Evolutionary conservation across 2,113 vertebrate species (phyloP), one percentile per base, ranked within the genome.

Genomic region (Lampris megalopsis): DNA sequence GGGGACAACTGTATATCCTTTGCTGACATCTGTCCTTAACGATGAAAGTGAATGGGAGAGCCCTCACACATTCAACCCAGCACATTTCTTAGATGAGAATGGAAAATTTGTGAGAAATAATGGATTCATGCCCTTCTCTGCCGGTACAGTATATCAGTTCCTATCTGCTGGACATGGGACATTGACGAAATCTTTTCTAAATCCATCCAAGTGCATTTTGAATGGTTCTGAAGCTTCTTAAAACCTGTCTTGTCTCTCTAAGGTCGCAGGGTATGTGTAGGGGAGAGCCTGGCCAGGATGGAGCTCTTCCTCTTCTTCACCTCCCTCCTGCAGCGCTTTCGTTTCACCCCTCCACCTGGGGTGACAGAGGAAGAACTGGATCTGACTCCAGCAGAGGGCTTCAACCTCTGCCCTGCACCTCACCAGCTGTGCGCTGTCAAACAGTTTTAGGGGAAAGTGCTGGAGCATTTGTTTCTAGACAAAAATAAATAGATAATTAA

Each of bases 281-380:
- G 95, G 1, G 93, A 96, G 67, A 86, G 89, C 68, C 92, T 95
- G 78, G 95, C 95, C 11, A 94, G 83, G 77, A 95, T 92, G 93
- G 95, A 95, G 82, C 82, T 96, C 58, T 96, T 95, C 70, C 90
- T 95, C 45, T 95, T 94, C 81, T 95, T 95, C 71, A 89, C 93
- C 57, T 81, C 89, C 0, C 92, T 96, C 13, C 85, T 96, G 50
- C 94, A 95, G 83, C 89, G 56, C 48, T 95, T 95, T 73, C 90
- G 13, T 43, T 95, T 96, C 82, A 76, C 72, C 2, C 89, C 88
- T 73, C 90, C 92, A 24, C 91, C 93, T 13, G 94, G 93, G 50
- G 81, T 94, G 2, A 80, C 89, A 36, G 69, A 38, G 59, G 90
- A 94, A 9, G 91, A 96, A 2, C 76, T 94, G 74, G 90, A 94